Evolutionary conservation across 2,888 invertebrate genomes (phyloP).

Genomic region (Lasioglossum oenotherae): DNA sequence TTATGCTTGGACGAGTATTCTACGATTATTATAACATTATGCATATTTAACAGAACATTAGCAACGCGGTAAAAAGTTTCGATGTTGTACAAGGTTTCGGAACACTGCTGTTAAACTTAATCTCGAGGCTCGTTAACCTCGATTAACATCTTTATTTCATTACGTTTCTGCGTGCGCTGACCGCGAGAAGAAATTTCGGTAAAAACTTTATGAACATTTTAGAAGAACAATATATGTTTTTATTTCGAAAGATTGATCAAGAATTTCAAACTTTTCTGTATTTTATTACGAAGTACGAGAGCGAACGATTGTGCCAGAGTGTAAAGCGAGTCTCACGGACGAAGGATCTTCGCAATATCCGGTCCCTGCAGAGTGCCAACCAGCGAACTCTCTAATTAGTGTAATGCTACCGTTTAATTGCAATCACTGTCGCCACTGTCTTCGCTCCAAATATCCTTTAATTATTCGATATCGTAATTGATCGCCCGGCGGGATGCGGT

Average conservation of each 20-base stretch:
- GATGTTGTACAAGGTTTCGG: not conserved
- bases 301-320: not conserved
- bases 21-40: too few species aligned
- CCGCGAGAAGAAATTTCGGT: not conserved
- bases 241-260: too few species aligned
- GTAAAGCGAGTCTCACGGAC: not conserved
- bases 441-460: slow-evolving; percentile 66
- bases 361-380: slow-evolving; percentile 54
- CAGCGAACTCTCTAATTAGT: slow-evolving; percentile 67
- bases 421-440: slow-evolving; percentile 66
- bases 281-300: not conserved
- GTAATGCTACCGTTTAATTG: slow-evolving; percentile 71
- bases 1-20: too few species aligned
- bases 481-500: slow-evolving; percentile 18
- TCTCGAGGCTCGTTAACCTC: not conserved
- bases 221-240: not conserved
- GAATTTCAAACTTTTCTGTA: too few species aligned
- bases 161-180: not conserved
- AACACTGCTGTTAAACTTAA: not conserved
- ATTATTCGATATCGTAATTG: slow-evolving; percentile 62
- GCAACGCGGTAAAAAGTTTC: not conserved
- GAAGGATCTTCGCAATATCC: not conserved
- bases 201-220: not conserved
- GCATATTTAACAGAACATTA: too few species aligned
- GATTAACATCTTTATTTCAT: not conserved